Evolutionary conservation across 2,797 vertebrate genomes (phyloP).

Genomic region (Oreochromis mossambicus): DNA sequence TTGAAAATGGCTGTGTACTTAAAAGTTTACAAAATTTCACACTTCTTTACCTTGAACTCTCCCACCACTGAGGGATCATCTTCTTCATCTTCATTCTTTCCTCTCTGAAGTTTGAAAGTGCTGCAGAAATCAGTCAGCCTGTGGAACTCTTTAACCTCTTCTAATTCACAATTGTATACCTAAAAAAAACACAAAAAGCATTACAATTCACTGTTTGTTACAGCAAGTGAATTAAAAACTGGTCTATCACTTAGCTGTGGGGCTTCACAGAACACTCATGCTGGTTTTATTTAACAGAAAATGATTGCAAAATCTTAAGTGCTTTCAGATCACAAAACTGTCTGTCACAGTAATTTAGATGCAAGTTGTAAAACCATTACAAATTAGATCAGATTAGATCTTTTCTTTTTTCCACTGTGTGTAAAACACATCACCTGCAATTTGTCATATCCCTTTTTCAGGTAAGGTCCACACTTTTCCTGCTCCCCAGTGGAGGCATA

Average conservation of each 20-base stretch:
- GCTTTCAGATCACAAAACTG: not conserved
- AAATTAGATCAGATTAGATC: not conserved
- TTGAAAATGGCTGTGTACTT: not conserved
- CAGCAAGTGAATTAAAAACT: not conserved
- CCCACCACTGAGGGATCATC: slow-evolving; percentile 93
- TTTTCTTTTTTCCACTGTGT: not conserved
- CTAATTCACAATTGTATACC: slow-evolving; percentile 86
- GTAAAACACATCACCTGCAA: slow-evolving; percentile 80
- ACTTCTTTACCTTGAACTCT: slow-evolving; percentile 88
- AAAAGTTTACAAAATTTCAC: not conserved
- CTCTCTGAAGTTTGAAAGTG: slow-evolving; percentile 91
- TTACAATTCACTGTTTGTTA: not conserved
- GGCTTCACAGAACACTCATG: not conserved
- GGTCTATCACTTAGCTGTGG: not conserved
- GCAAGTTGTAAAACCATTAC: not conserved
- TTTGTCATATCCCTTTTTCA: slow-evolving; percentile 92
- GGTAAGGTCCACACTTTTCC: slow-evolving; percentile 91
- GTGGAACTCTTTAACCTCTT: slow-evolving; percentile 82
- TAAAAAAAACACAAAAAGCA: slow-evolving; percentile 41
- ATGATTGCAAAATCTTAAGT: not conserved
- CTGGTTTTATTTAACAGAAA: not conserved
- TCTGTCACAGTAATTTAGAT: not conserved
- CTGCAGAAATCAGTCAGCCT: slow-evolving; percentile 93
- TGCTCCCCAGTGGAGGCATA: slow-evolving; percentile 87
- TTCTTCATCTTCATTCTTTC: slow-evolving; percentile 83